Conservation (phyloP, 2,113 vertebrate species). For the Etia nguti region DNA sequence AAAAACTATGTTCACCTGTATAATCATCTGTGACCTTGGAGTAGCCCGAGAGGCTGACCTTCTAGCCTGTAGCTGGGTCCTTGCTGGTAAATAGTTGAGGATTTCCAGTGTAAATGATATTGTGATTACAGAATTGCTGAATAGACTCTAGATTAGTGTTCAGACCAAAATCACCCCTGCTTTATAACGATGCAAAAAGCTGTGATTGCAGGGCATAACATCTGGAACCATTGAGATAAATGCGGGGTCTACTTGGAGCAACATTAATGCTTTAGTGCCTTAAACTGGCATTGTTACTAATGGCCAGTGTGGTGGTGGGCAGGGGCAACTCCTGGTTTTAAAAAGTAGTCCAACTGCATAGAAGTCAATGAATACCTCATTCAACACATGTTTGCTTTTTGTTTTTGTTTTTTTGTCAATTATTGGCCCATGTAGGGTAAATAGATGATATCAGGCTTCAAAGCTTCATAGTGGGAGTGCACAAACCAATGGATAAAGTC, state of each 20-base stretch:
- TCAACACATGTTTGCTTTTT: background rate
- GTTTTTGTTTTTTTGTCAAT: fast-evolving
- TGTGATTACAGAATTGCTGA: background rate
- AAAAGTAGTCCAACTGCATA: background rate
- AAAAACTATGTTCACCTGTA: background rate
- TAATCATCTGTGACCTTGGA: background rate
- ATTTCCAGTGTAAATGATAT: background rate
- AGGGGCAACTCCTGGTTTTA: background rate
- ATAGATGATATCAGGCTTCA: fast-evolving
- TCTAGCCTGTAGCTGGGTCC: background rate
- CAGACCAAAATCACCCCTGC: background rate
- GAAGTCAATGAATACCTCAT: background rate
- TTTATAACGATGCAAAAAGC: background rate
- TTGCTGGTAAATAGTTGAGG: background rate
- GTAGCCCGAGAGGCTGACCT: background rate
- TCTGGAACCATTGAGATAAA: background rate
- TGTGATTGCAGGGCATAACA: background rate
- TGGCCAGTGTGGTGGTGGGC: background rate
- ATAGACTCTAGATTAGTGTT: background rate
- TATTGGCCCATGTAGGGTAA: background rate
- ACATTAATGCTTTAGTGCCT: background rate
- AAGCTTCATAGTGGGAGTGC: fast-evolving
- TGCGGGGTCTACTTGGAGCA: background rate
- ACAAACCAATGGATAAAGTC: background rate
- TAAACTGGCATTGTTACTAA: background rate